Conservation (phyloP, 2,888 invertebrate species). For the Cabera pusaria region DNA sequence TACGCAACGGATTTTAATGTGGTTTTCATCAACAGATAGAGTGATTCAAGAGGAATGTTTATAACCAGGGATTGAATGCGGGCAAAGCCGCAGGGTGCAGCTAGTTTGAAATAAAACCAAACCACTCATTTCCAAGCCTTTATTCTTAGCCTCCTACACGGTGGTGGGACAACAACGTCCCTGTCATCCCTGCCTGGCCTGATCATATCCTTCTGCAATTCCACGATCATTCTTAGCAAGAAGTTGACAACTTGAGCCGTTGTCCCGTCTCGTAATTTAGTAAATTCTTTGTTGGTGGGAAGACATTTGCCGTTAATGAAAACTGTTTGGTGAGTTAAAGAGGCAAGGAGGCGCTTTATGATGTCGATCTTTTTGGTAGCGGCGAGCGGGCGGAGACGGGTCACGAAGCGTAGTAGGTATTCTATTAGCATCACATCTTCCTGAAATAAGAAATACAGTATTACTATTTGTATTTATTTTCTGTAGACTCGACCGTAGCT, state of each 20-base stretch:
- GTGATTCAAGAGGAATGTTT: too few relatives aligned
- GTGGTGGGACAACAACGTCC: conserved; percentile 68
- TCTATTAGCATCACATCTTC: conserved; percentile 87
- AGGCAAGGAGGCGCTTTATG: conserved; percentile 85
- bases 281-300: conserved; percentile 61
- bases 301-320: conserved; percentile 55
- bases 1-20: too few relatives aligned
- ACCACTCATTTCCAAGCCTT: conserved; percentile 71
- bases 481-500: too few relatives aligned
- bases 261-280: conserved; percentile 83
- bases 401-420: conserved; percentile 87
- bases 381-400: conserved; percentile 85
- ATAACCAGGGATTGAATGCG: too few relatives aligned
- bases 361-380: conserved; percentile 84
- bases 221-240: conserved; percentile 73
- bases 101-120: conserved; percentile 20
- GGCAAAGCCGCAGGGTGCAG: too few relatives aligned
- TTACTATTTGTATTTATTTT: too few relatives aligned
- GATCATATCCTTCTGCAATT: conserved; percentile 74
- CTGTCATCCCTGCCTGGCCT: conserved; percentile 64
- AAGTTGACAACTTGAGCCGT: conserved; percentile 78
- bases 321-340: conserved; percentile 86
- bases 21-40: too few relatives aligned
- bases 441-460: conserved; percentile 54
- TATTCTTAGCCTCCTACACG: conserved; percentile 57